phyloP scores from a whole-genome alignment of 2,113 vertebrate genomes.

The Macquaria australasica region DNA sequence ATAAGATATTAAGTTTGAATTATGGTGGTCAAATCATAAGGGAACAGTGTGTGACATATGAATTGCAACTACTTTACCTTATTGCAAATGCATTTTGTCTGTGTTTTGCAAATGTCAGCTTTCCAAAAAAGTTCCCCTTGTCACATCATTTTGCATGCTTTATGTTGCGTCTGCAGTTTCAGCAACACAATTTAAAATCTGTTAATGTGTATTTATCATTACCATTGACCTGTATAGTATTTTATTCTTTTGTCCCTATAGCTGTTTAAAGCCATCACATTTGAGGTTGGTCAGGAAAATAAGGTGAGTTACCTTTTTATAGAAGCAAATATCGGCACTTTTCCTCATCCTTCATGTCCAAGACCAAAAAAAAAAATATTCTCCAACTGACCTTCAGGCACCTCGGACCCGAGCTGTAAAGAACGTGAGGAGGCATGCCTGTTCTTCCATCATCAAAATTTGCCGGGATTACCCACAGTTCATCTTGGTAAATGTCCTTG shows the following conservation, averaged over 20 bases:
- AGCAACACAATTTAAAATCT: not conserved
- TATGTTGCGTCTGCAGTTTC: not conserved
- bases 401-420: constrained; percentile 93
- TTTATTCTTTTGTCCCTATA: constrained; percentile 60
- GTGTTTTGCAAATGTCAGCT: not conserved
- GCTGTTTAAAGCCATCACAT: constrained; percentile 93
- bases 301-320: constrained; percentile 84
- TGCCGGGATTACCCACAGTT: constrained; percentile 94
- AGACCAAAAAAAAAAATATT: not conserved
- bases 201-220: not conserved
- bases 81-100: not conserved
- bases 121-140: not conserved
- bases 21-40: not conserved
- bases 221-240: not conserved
- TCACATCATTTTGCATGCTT: not conserved
- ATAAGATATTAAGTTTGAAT: not conserved
- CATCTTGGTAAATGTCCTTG: constrained; percentile 85
- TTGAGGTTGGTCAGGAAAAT: constrained; percentile 90
- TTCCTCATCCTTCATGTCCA: not conserved
- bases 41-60: not conserved
- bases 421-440: constrained; percentile 95
- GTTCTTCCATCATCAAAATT: constrained; percentile 95
- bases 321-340: not conserved
- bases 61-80: no score
- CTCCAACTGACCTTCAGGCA: constrained; percentile 78